These are phyloP conservation scores for Pyrgus malvae DNA, from an alignment of 2,888 invertebrate species.

Conservation along the genomic window DNA sequence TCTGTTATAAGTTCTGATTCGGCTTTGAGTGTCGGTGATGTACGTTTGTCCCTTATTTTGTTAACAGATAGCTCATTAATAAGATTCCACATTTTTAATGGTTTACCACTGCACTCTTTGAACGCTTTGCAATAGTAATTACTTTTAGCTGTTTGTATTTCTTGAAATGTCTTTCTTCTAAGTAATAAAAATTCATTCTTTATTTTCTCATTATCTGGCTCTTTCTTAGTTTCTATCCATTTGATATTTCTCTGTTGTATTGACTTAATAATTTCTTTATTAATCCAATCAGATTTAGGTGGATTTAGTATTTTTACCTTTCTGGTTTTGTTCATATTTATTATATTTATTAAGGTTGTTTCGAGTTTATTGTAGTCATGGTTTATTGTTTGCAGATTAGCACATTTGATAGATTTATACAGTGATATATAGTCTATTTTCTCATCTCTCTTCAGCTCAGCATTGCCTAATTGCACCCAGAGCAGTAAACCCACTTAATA, in stretches of 20 bases:
- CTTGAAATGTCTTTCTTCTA: not conserved
- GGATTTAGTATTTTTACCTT: conserved; percentile 12
- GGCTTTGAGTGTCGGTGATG: not conserved
- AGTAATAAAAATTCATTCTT: not conserved
- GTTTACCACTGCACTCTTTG: not conserved
- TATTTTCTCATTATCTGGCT: not conserved
- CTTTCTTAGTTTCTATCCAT: not conserved
- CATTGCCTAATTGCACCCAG: no score
- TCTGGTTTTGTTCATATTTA: not conserved
- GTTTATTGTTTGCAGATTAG: not conserved
- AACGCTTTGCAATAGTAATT: not conserved
- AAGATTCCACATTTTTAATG: conserved; percentile 9
- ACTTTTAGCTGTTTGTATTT: not conserved
- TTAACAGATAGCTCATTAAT: not conserved
- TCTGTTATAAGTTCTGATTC: not conserved
- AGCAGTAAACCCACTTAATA: no score
- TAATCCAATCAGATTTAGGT: conserved; percentile 31
- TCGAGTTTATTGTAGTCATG: not conserved
- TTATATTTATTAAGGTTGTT: not conserved
- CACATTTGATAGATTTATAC: not conserved
- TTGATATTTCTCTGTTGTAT: not conserved
- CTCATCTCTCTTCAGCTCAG: not conserved
- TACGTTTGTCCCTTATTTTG: not conserved
- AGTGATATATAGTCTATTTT: not conserved
- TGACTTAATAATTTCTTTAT: conserved; percentile 24